Percentiles rank a stretch among this genome's conserved stretches.
These are phyloP conservation scores for Nibea coibor DNA, from an alignment of 2,113 vertebrate species.

Conservation along the genomic window DNA sequence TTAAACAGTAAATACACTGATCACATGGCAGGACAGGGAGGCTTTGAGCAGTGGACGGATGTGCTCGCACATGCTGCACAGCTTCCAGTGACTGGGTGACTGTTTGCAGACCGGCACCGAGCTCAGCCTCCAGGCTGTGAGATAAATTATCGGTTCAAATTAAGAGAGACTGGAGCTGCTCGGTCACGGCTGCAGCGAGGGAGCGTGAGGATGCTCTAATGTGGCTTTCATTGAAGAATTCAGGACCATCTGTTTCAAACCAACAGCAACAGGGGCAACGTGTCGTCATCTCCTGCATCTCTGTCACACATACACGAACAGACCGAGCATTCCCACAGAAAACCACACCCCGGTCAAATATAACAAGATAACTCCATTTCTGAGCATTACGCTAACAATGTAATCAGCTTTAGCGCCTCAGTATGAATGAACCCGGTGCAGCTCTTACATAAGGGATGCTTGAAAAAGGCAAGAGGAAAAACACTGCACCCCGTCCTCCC, in stretches of 20 bases:
- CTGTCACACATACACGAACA: conserved; percentile 27
- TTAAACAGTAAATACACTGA: conserved; percentile 51
- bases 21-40: conserved; percentile 39
- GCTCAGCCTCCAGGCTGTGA: conserved; percentile 1
- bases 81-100: background rate
- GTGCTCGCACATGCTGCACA: background rate
- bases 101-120: background rate
- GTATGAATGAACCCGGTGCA: conserved; percentile 24
- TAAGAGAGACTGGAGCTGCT: background rate
- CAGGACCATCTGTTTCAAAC: conserved; percentile 46
- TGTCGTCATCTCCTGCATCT: conserved; percentile 62
- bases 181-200: background rate
- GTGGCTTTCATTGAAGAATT: conserved; percentile 45
- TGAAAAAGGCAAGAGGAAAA: conserved; percentile 45
- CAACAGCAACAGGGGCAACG: conserved; percentile 11
- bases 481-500: conserved; percentile 52
- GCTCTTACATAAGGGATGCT: conserved; percentile 51
- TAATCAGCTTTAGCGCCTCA: background rate
- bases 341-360: background rate
- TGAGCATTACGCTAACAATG: background rate
- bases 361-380: background rate
- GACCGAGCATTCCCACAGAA: background rate
- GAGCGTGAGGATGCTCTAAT: background rate
- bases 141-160: background rate
- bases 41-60: conserved; percentile 2